Evolutionary conservation across 2,888 invertebrate genomes (phyloP).

Genomic region (Andrena dorsata): DNA sequence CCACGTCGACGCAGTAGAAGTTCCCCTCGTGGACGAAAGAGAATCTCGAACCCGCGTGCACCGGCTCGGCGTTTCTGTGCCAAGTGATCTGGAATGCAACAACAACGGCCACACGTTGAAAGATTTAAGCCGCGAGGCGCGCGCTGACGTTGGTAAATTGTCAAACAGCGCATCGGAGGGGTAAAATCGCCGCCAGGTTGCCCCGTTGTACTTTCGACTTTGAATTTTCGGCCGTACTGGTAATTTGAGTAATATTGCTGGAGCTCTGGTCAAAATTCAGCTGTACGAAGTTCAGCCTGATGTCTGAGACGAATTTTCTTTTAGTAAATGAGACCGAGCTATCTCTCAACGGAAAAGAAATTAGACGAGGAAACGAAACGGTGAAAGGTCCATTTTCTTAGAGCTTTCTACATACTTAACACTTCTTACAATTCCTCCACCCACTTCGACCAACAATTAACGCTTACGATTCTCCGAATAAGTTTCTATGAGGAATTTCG

Average conservation of each 20-base stretch:
- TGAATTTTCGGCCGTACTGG: neutral
- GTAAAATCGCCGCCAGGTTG: conserved; percentile 1
- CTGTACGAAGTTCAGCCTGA: too few species aligned
- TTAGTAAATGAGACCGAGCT: too few species aligned
- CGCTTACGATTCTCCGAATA: too few species aligned
- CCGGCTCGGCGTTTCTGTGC: conserved; percentile 93
- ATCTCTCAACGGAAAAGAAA: too few species aligned
- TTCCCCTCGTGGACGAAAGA: conserved; percentile 93
- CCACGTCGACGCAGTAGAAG: conserved; percentile 94
- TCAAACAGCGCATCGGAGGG: neutral
- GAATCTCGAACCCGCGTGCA: conserved; percentile 91
- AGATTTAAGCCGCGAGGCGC: conserved; percentile 17
- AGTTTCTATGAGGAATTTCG: too few species aligned
- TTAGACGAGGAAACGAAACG: too few species aligned
- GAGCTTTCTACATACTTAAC: too few species aligned
- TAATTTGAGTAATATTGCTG: neutral
- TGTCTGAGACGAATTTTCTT: too few species aligned
- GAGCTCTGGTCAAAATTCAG: neutral
- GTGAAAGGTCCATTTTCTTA: too few species aligned
- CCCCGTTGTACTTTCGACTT: neutral
- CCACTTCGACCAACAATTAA: too few species aligned
- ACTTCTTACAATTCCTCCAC: too few species aligned
- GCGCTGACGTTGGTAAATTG: conserved; percentile 18
- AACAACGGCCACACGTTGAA: conserved; percentile 9
- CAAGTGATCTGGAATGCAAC: conserved; percentile 90